These are phyloP conservation scores for Ceyx margarethae DNA, from an alignment of 2,113 vertebrate genomes.

Conservation along the genomic window DNA sequence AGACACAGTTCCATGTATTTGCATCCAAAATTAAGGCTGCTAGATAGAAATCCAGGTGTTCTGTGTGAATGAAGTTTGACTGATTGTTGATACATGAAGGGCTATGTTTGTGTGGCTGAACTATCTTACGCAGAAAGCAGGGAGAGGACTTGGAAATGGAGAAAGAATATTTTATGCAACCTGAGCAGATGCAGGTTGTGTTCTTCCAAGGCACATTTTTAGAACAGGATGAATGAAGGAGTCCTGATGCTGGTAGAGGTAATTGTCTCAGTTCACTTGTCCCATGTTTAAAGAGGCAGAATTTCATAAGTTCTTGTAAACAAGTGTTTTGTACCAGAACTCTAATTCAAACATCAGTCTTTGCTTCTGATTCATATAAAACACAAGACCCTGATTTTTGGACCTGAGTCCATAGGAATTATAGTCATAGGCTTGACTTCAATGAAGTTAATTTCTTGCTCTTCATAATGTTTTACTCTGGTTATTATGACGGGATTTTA, in stretches of 20 bases:
- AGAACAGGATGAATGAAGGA: background rate
- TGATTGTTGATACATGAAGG: background rate
- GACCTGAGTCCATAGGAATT: background rate
- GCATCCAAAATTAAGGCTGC: background rate
- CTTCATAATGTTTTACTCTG: background rate
- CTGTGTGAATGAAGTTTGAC: background rate
- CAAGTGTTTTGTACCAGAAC: background rate
- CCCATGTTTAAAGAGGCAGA: background rate
- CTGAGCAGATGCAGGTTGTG: background rate
- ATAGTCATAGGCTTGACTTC: background rate
- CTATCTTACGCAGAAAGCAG: background rate
- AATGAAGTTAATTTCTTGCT: background rate
- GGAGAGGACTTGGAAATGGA: background rate
- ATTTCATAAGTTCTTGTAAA: background rate
- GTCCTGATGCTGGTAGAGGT: background rate
- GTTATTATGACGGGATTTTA: background rate
- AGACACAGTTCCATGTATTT: background rate
- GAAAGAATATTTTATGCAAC: background rate
- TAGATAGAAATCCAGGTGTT: background rate
- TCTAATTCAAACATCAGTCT: background rate
- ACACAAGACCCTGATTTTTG: background rate
- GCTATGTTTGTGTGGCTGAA: background rate
- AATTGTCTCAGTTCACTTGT: background rate
- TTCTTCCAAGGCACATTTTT: background rate
- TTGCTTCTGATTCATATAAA: background rate